Conservation (phyloP, 2,113 vertebrate species). For the Zosterops japonicus region DNA sequence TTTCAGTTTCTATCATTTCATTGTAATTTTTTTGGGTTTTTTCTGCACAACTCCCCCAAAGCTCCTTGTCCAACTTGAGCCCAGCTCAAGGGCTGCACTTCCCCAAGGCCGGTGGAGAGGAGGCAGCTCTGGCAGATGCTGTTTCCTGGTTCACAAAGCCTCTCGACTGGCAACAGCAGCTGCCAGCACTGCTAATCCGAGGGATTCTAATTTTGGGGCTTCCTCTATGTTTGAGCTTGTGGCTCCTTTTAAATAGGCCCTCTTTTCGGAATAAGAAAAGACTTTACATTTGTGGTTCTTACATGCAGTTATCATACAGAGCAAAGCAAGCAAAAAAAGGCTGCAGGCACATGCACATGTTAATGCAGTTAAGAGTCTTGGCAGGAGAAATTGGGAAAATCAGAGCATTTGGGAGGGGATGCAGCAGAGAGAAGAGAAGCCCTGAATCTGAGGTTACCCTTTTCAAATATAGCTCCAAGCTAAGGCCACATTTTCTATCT, state of each 20-base stretch:
- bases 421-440: background rate
- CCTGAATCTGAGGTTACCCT: slow-evolving; percentile 19
- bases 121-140: background rate
- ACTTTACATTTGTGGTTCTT: background rate
- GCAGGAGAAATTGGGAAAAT: background rate
- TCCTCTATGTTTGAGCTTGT: background rate
- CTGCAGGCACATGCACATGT: background rate
- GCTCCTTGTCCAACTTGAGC: background rate
- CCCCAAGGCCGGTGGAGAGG: background rate
- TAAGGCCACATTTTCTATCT: slow-evolving; percentile 20
- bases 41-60: accelerated
- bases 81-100: background rate
- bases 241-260: background rate
- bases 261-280: background rate
- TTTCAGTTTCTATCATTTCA: background rate
- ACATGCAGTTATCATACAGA: background rate
- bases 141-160: background rate
- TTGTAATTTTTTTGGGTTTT: background rate
- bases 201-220: background rate
- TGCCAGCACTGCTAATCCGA: background rate
- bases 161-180: background rate
- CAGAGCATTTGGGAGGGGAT: background rate
- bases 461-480: slow-evolving; percentile 29
- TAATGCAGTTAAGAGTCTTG: background rate
- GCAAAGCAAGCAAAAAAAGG: background rate